These are phyloP conservation scores for Acestrorhynchus altus DNA, from an alignment of 2,797 vertebrate species.

Conservation along the genomic window DNA sequence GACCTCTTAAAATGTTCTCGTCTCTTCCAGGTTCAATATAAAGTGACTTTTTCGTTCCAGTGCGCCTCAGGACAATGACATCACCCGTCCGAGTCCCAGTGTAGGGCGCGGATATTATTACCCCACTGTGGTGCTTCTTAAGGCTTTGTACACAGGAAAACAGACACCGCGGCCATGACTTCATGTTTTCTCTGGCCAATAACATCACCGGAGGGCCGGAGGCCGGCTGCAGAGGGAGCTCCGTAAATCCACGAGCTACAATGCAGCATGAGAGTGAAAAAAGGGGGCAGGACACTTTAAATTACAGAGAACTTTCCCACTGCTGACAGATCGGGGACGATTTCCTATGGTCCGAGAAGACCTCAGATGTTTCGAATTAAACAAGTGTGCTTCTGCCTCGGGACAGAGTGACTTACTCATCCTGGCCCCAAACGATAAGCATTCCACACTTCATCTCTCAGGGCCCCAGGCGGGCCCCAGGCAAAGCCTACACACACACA, in stretches of 20 bases:
- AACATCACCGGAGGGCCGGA: slow-evolving; percentile 24
- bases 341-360: slow-evolving; percentile 37
- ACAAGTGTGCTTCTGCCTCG: slow-evolving; percentile 24
- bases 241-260: slow-evolving; percentile 19
- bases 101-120: slow-evolving; percentile 32
- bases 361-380: slow-evolving; percentile 50
- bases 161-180: slow-evolving; percentile 51
- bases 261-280: slow-evolving; percentile 33
- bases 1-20: slow-evolving; percentile 19
- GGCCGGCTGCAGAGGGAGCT: slow-evolving; percentile 1
- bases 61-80: slow-evolving; percentile 33
- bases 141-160: slow-evolving; percentile 47
- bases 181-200: slow-evolving; percentile 52
- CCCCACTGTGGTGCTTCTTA: slow-evolving; percentile 38
- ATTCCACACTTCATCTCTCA: slow-evolving; percentile 31
- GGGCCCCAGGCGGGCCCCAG: slow-evolving; percentile 1
- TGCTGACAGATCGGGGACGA: slow-evolving; percentile 51
- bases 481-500: slow-evolving; percentile 4
- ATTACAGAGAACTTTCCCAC: slow-evolving; percentile 31
- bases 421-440: slow-evolving; percentile 33
- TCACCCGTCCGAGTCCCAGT: slow-evolving; percentile 40
- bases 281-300: slow-evolving; percentile 41
- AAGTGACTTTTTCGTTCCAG: slow-evolving; percentile 46
- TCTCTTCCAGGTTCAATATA: slow-evolving; percentile 34
- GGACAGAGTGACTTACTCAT: slow-evolving; percentile 34